Conservation (phyloP, 2,113 vertebrate species). For the Podarcis muralis region DNA sequence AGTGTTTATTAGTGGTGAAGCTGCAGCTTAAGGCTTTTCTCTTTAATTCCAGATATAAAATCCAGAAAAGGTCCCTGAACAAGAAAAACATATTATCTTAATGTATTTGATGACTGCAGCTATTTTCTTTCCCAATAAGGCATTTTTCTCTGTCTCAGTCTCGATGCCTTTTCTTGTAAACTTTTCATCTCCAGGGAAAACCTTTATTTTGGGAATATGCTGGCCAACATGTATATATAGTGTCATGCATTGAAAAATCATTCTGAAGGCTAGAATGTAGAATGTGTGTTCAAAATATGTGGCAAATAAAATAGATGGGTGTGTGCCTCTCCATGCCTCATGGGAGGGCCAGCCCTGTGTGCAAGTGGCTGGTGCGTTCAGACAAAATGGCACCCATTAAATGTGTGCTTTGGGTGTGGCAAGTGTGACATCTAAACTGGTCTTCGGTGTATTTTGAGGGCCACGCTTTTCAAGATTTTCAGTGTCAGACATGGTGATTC, state of each 20-base stretch:
- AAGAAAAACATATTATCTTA: conserved; percentile 53
- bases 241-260: background rate
- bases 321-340: background rate
- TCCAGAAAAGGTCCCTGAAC: conserved; percentile 21
- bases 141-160: conserved; percentile 39
- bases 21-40: conserved; percentile 39
- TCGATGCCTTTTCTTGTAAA: conserved; percentile 32
- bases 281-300: background rate
- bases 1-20: conserved; percentile 15
- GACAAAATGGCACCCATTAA: too few species aligned
- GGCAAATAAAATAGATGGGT: background rate
- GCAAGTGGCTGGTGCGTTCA: too few species aligned
- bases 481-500: too few species aligned
- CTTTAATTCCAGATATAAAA: background rate
- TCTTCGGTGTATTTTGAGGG: too few species aligned
- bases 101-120: conserved; percentile 52
- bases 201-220: conserved; percentile 26
- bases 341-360: too few species aligned
- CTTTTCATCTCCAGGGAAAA: conserved; percentile 28
- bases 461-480: too few species aligned
- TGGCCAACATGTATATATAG: background rate
- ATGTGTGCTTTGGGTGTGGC: too few species aligned
- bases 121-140: conserved; percentile 56
- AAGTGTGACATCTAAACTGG: too few species aligned
- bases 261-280: background rate